Conservation (phyloP, 2,888 invertebrate species). For the Papilio elwesi region DNA sequence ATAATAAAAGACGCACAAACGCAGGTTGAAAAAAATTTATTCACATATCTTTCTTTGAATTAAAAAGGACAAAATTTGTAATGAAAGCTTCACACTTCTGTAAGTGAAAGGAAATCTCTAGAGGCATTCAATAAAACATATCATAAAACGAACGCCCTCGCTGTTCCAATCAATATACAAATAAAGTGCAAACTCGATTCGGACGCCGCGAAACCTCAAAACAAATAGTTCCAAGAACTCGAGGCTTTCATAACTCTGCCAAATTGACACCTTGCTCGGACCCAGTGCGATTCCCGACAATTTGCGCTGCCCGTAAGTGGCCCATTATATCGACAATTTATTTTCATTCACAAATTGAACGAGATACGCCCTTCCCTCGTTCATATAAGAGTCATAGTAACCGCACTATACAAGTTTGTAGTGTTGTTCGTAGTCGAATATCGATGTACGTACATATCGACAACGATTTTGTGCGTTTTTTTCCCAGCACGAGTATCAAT, state of each 20-base stretch:
- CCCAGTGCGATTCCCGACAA: constrained; percentile 78
- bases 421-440: constrained; percentile 63
- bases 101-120: constrained; percentile 35
- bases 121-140: constrained; percentile 67
- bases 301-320: constrained; percentile 81
- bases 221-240: constrained; percentile 81
- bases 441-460: constrained; percentile 76
- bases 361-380: constrained; percentile 42
- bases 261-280: constrained; percentile 83
- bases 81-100: neutral
- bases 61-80: neutral
- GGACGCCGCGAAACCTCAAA: constrained; percentile 70
- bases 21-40: neutral
- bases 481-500: constrained; percentile 83
- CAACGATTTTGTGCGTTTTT: constrained; percentile 75
- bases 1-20: neutral
- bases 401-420: constrained; percentile 47
- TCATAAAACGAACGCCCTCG: constrained; percentile 68
- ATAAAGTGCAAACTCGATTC: constrained; percentile 68
- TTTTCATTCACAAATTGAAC: constrained; percentile 16
- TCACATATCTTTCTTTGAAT: neutral
- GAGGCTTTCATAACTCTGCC: constrained; percentile 80
- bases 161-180: constrained; percentile 66
- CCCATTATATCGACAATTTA: constrained; percentile 73
- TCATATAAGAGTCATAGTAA: neutral